phyloP scores from a whole-genome alignment of 1,140 invertebrate species.

The Venturia canescens region DNA sequence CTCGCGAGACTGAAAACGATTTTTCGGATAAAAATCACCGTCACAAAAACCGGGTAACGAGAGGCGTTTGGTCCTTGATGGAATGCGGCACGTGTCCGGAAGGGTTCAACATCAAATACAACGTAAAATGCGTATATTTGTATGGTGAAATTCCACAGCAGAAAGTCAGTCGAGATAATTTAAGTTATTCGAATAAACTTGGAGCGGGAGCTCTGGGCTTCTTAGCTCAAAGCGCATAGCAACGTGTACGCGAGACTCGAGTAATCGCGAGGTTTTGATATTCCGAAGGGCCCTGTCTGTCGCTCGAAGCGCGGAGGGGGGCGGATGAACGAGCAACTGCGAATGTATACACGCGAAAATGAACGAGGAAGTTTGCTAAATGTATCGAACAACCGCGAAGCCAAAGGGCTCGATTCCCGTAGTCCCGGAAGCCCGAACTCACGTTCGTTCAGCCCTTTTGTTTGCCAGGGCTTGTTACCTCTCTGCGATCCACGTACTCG shows the following conservation, averaged over 20 bases:
- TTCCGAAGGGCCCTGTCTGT: not conserved
- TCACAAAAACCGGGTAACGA: no score
- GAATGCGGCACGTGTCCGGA: no score
- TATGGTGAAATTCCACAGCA: no score
- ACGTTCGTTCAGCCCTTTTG: not conserved
- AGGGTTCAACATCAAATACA: no score
- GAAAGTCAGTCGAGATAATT: no score
- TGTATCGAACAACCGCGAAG: not conserved
- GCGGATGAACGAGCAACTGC: not conserved
- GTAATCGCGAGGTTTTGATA: not conserved
- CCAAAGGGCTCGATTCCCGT: not conserved
- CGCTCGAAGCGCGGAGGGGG: not conserved
- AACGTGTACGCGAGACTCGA: not conserved
- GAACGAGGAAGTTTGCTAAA: constrained; percentile 11
- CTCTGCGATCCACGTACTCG: not conserved
- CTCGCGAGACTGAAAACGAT: no score
- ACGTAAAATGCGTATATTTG: no score
- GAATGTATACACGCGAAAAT: not conserved
- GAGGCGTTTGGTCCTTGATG: no score
- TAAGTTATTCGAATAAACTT: no score
- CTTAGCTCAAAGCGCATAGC: not conserved
- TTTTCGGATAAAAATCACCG: no score
- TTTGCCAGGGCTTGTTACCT: not conserved
- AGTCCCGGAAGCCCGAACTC: not conserved
- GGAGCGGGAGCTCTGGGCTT: no score